These are phyloP conservation scores for Melieria picta DNA, from an alignment of 2,888 invertebrate genomes.

Conservation along the genomic window DNA sequence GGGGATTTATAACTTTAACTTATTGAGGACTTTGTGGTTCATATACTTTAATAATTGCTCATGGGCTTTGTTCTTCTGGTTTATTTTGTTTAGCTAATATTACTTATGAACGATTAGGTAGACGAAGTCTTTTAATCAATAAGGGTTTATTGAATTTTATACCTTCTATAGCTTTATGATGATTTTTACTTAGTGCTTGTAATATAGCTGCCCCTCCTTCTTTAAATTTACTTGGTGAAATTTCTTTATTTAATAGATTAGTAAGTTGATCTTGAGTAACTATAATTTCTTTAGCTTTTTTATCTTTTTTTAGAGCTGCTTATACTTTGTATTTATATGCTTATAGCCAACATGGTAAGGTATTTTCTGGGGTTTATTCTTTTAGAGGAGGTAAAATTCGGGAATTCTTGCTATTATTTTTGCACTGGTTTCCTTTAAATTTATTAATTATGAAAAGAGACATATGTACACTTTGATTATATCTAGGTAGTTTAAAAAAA, in stretches of 20 bases:
- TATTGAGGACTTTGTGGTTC: conserved; percentile 69
- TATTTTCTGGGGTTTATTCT: conserved; percentile 68
- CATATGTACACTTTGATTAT: conserved; percentile 68
- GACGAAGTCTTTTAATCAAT: conserved; percentile 73
- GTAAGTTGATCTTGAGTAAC: conserved; percentile 67
- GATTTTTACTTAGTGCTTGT: conserved; percentile 73
- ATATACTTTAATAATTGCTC: conserved; percentile 72
- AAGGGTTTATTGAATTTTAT: conserved; percentile 72
- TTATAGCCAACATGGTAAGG: conserved; percentile 72
- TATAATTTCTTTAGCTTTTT: conserved; percentile 69
- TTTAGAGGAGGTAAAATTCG: conserved; percentile 68
- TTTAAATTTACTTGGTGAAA: conserved; percentile 75
- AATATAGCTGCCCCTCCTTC: conserved; percentile 77
- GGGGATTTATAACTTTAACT: conserved; percentile 69
- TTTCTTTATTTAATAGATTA: conserved; percentile 73
- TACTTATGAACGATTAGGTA: conserved; percentile 71
- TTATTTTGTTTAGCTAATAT: conserved; percentile 76
- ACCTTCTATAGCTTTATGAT: conserved; percentile 71
- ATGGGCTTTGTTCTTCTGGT: conserved; percentile 74
- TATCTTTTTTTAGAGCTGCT: conserved; percentile 74
- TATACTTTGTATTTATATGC: conserved; percentile 76
- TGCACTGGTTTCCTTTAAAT: conserved; percentile 75
- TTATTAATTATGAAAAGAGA: conserved; percentile 71
- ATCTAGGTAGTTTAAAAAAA: conserved; percentile 76
- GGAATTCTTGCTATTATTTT: conserved; percentile 71